Evolutionary conservation across 2,113 vertebrate genomes (phyloP), one percentile per base, ranked within the genome.

Genomic region (Indri indri): DNA sequence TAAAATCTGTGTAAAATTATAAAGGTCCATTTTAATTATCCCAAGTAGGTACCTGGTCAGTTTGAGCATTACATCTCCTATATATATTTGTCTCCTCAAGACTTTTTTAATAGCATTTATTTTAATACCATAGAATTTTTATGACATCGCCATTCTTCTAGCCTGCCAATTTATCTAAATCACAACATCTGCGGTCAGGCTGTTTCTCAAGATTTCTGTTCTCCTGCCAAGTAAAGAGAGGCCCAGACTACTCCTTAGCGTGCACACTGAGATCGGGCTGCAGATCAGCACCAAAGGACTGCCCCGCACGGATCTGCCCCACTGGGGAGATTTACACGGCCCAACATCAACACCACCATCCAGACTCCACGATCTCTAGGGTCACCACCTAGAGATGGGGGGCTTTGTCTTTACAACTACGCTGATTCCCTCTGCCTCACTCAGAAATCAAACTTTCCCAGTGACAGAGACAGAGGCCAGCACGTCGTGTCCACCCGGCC

Each of bases 121-220:
- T 88, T 68, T 42, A 82, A 47, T 23, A 45, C 63, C 45, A 50
- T 0, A 32, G 70, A 88, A 94, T 82, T 61, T 12, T 50, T 71
- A 93, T 59, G 81, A 73, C 18, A 76, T 0, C 30, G 76, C 23
- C 91, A 80, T 96, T 93, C 54, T 54, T 90, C 85, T 25, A 86
- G 74, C 40, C 50, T 82, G 84, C 94, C 94, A 52, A 84, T 86
- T 54, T 76, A 77, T 94, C 77, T 88, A 92, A 90, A 84, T 70
- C 77, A 65, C 90, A 92, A 84, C 95, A 94, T 92, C 86, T 95
- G 94, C 37, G 34, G 52, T 32, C 97, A 76, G 90, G 59, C 88
- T 90, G 95, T 82, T 94, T 92, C 90, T 81, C 84, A 57, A 93
- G 83, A 77, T 57, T 81, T 70, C 95, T 61, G 90, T 71, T 68